Evolutionary conservation across 1,140 invertebrate genomes (phyloP).

Genomic region (Cheumatopsyche charites): DNA sequence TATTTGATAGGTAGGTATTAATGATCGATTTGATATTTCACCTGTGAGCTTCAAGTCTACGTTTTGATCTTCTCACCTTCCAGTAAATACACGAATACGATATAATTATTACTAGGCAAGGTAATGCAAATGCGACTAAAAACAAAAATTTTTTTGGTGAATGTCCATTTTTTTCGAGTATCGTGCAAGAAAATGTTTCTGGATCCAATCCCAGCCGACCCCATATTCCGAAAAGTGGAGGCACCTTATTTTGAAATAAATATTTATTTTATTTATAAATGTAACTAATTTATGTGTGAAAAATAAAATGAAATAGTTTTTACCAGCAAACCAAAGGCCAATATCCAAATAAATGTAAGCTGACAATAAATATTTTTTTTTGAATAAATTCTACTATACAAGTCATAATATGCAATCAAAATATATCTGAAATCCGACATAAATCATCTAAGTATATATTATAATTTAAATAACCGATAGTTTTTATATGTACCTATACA

Average conservation of each 20-base stretch:
- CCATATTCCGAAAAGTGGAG: slow-evolving; percentile 81
- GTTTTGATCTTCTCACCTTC: slow-evolving; percentile 73
- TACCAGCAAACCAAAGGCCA: slow-evolving; percentile 69
- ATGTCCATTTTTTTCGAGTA: slow-evolving; percentile 72
- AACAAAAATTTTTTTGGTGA: slow-evolving; percentile 89
- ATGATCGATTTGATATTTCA: slow-evolving; percentile 51
- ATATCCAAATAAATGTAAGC: slow-evolving; percentile 77
- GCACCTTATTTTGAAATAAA: slow-evolving; percentile 69
- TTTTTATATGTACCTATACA: neutral
- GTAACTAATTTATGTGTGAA: slow-evolving; percentile 9
- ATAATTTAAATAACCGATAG: neutral
- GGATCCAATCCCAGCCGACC: slow-evolving; percentile 78
- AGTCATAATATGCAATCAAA: slow-evolving; percentile 76
- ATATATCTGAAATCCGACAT: slow-evolving; percentile 77
- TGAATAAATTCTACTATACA: slow-evolving; percentile 78
- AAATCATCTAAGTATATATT: slow-evolving; percentile 8
- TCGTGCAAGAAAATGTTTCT: slow-evolving; percentile 84
- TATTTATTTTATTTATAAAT: slow-evolving; percentile 21
- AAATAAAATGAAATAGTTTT: slow-evolving; percentile 4
- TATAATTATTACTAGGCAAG: slow-evolving; percentile 80
- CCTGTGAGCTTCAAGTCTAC: slow-evolving; percentile 71
- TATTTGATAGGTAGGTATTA: neutral
- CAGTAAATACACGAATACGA: slow-evolving; percentile 88
- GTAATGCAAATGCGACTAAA: slow-evolving; percentile 79
- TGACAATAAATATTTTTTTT: slow-evolving; percentile 73